These are phyloP conservation scores for Tachyglossus aculeatus DNA, from an alignment of 2,797 vertebrate genomes.

Conservation along the genomic window DNA sequence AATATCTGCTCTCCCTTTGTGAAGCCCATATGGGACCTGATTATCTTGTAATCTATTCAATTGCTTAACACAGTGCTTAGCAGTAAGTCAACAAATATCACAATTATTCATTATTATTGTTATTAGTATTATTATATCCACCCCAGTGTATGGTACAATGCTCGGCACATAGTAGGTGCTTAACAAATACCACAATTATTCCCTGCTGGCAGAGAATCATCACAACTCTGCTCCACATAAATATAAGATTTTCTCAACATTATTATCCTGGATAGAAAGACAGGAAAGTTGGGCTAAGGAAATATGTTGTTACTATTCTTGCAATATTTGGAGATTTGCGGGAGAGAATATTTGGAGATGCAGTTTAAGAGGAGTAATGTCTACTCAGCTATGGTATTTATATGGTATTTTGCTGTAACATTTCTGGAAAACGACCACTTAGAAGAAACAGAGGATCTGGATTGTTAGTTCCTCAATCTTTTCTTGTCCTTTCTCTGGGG, in stretches of 20 bases:
- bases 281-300: slow-evolving; percentile 18
- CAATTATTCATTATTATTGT: too few relatives aligned
- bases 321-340: background rate
- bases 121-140: too few relatives aligned
- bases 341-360: background rate
- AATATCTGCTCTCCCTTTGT: too few relatives aligned
- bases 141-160: too few relatives aligned
- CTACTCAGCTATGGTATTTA: background rate
- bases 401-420: slow-evolving; percentile 7
- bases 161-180: too few relatives aligned
- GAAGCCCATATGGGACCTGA: too few relatives aligned
- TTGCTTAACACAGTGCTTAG: too few relatives aligned
- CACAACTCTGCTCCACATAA: slow-evolving; percentile 53
- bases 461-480: slow-evolving; percentile 32
- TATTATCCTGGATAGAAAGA: slow-evolving; percentile 28
- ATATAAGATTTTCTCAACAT: slow-evolving; percentile 52
- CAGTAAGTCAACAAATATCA: too few relatives aligned
- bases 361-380: fast-evolving
- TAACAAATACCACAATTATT: too few relatives aligned
- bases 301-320: slow-evolving; percentile 12
- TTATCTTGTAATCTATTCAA: too few relatives aligned
- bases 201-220: too few relatives aligned
- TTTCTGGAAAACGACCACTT: slow-evolving; percentile 8
- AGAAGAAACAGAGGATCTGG: slow-evolving; percentile 31
- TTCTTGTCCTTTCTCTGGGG: background rate